phyloP scores from a whole-genome alignment of 2,113 vertebrate genomes.

The Thryonomys swinderianus region DNA sequence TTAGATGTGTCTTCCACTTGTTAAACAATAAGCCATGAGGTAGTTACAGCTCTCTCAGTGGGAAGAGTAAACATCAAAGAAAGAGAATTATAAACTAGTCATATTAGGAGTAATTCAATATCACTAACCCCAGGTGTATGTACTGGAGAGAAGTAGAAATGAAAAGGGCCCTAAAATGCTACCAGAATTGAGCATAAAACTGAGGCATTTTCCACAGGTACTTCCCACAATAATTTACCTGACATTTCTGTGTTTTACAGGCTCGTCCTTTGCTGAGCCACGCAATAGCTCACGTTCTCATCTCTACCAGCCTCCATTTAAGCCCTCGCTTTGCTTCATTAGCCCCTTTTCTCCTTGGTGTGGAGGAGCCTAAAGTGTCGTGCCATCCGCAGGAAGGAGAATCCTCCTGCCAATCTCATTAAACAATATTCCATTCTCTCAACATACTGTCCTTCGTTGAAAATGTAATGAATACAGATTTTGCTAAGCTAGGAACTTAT shows the following conservation, averaged over 20 bases:
- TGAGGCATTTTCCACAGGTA: slow-evolving; percentile 33
- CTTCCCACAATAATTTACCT: slow-evolving; percentile 45
- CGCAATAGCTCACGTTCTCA: background rate
- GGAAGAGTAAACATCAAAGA: background rate
- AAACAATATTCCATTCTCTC: background rate
- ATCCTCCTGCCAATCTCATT: background rate
- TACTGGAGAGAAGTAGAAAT: background rate
- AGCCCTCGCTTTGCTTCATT: background rate
- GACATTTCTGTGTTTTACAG: slow-evolving; percentile 9
- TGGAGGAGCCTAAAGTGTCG: background rate
- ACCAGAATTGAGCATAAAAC: slow-evolving; percentile 26
- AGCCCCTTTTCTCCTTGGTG: background rate
- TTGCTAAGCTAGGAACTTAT: slow-evolving; percentile 36
- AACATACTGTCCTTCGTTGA: background rate
- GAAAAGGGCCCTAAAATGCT: background rate
- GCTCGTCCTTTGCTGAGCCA: background rate
- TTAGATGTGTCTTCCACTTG: background rate
- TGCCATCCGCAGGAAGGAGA: background rate
- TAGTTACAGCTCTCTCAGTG: background rate
- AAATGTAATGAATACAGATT: background rate
- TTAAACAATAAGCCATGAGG: background rate
- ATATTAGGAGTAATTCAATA: background rate
- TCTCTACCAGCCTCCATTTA: background rate
- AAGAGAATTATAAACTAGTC: background rate
- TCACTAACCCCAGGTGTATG: background rate